Conservation (phyloP, 2,888 invertebrate genomes). For the Cheilosia soror region DNA sequence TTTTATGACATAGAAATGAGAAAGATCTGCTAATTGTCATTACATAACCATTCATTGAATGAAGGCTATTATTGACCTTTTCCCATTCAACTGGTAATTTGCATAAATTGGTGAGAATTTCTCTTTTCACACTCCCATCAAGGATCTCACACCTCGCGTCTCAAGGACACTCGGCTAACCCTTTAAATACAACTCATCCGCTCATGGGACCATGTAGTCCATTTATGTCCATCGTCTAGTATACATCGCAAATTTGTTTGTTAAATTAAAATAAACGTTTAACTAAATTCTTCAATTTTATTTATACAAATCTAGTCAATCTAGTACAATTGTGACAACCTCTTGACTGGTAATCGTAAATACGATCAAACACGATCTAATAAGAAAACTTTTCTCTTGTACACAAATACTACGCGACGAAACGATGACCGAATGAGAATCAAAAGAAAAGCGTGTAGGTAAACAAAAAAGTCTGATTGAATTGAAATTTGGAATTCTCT, state of each 20-base stretch:
- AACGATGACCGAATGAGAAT: slow-evolving; percentile 19
- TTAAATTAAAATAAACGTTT: slow-evolving; percentile 1
- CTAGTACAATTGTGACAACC: slow-evolving; percentile 36
- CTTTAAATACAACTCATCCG: slow-evolving; percentile 27
- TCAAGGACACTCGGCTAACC: slow-evolving; percentile 38
- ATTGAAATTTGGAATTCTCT: slow-evolving; percentile 29
- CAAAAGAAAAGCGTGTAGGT: slow-evolving; percentile 29
- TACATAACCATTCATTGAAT: slow-evolving; percentile 25
- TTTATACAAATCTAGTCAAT: background rate
- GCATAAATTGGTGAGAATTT: slow-evolving; percentile 46
- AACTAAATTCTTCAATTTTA: background rate
- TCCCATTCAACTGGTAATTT: slow-evolving; percentile 24
- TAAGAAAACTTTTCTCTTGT: slow-evolving; percentile 30
- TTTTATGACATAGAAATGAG: background rate
- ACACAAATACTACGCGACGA: slow-evolving; percentile 7
- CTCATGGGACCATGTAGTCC: background rate
- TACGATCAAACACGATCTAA: slow-evolving; percentile 36
- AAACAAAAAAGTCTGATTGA: slow-evolving; percentile 56
- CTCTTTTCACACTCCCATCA: slow-evolving; percentile 64
- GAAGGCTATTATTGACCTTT: background rate
- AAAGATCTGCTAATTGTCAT: background rate
- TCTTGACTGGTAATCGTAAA: slow-evolving; percentile 40
- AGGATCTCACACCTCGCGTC: slow-evolving; percentile 7
- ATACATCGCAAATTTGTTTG: background rate
- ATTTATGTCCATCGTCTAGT: background rate